Evolutionary conservation across 2,113 vertebrate genomes (phyloP), one percentile per base, ranked within the genome.

Genomic region (Dryoscopus gambensis): DNA sequence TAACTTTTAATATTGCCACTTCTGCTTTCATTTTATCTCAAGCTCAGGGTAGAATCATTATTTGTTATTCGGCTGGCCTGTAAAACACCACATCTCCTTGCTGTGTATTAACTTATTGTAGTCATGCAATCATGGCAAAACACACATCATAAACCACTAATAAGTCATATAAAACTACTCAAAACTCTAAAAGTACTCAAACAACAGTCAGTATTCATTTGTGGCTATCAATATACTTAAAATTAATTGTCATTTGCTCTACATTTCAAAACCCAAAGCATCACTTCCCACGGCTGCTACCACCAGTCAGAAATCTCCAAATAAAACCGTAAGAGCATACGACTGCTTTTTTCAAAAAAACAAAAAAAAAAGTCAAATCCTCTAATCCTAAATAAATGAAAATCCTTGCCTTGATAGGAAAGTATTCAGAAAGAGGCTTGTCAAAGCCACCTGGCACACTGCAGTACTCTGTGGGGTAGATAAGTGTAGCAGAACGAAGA

Each of bases 391-490:
- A 96, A 92, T 95, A 96, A 98, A 87, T 97, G 80, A 97, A 98
- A 97, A 97, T 96, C 95, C 98, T 98, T 98, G 98, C 99, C 99
- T 99, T 99, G 95, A 99, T 99, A 96, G 99, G 99, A 90, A 99
- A 98, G 97, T 99, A 99, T 97, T 99, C 98, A 85, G 98, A 98
- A 86, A 98, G 98, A 91, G 98, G 98, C 90, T 98, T 98, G 96
- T 98, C 98, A 97, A 99, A 99, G 95, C 99, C 99, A 44, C 99
- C 99, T 40, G 99, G 99, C 84, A 99, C 97, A 94, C 99, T 99
- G 98, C 99, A 99, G 98, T 99, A 99, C 92, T 99, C 99, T 37
- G 98, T 99, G 95, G 99, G 99, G 97, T 99, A 99, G 97, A 98
- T 99, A 91, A 99, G 99, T 63, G 98, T 99, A 67, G 98, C 98